These are phyloP conservation scores for Trichogramma dendrolimi DNA, from an alignment of 2,888 invertebrate species.

Conservation along the genomic window DNA sequence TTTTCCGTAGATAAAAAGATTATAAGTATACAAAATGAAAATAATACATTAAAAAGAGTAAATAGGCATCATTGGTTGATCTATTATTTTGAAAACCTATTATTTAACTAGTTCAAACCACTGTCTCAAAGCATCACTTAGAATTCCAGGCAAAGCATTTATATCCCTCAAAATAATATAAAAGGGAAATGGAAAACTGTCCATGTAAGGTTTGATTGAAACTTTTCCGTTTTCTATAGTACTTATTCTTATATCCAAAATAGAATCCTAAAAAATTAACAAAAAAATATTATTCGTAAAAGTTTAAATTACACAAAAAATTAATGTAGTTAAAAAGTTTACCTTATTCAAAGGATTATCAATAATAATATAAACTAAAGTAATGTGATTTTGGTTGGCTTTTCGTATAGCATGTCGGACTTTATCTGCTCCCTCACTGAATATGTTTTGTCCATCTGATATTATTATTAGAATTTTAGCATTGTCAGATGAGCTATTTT, in stretches of 20 bases:
- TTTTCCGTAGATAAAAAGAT: no score
- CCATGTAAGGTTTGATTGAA: constrained; percentile 80
- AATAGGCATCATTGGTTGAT: no score
- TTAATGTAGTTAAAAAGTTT: constrained; percentile 28
- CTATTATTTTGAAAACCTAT: constrained; percentile 14
- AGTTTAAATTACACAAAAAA: no score
- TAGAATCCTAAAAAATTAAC: constrained; percentile 68
- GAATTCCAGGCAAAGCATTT: constrained; percentile 77
- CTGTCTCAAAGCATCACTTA: constrained; percentile 93
- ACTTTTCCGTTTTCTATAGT: constrained; percentile 61
- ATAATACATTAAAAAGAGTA: no score
- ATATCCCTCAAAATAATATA: constrained; percentile 91
- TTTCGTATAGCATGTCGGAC: constrained; percentile 76
- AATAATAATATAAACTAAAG: constrained; percentile 91
- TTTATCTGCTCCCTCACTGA: constrained; percentile 76
- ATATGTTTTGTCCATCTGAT: constrained; percentile 92
- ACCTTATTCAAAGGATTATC: constrained; percentile 91
- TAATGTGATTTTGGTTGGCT: constrained; percentile 78
- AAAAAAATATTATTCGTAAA: constrained; percentile 8
- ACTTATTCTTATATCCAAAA: constrained; percentile 82
- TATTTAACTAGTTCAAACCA: constrained; percentile 97
- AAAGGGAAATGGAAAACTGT: constrained; percentile 96
- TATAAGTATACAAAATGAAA: no score
- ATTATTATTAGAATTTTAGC: constrained; percentile 87
- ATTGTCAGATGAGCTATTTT: constrained; percentile 59